These are phyloP conservation scores for Beroe ovata DNA, from an alignment of 37 sponge, comb jelly and placozoan species.

Conservation along the genomic window DNA sequence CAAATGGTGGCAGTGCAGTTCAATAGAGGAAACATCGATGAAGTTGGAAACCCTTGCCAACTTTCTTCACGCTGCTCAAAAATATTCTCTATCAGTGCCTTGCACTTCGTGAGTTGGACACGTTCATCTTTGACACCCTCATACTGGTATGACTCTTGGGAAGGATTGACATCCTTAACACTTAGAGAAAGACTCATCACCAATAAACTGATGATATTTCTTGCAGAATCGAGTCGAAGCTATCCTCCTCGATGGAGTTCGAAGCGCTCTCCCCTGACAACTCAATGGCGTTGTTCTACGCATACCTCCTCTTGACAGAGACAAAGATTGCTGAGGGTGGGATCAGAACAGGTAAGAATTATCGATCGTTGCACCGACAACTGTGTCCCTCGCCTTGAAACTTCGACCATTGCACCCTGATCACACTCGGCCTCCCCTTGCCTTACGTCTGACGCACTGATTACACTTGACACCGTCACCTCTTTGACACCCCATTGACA, in stretches of 20 bases:
- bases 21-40: constrained; percentile 46
- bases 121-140: too few species aligned
- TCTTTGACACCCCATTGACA: too few species aligned
- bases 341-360: constrained; percentile 24
- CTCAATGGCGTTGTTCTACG: constrained; percentile 59
- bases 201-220: too few species aligned
- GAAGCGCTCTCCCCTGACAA: constrained; percentile 67
- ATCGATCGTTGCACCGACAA: too few species aligned
- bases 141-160: too few species aligned
- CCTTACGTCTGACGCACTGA: too few species aligned
- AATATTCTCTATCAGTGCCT: constrained; percentile 1
- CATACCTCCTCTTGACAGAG: constrained; percentile 39
- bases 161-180: too few species aligned
- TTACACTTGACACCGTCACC: too few species aligned
- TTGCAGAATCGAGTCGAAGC: constrained; percentile 10
- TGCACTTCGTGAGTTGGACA: background rate
- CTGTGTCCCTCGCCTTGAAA: too few species aligned
- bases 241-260: background rate
- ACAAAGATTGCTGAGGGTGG: constrained; percentile 50
- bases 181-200: too few species aligned
- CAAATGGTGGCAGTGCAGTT: constrained; percentile 25
- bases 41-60: constrained; percentile 37
- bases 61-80: constrained; percentile 39
- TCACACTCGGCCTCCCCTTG: too few species aligned
- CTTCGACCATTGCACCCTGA: too few species aligned